Evolutionary conservation across 2,113 vertebrate species (phyloP).

Genomic region (Hypocryptadius cinnamomeus): DNA sequence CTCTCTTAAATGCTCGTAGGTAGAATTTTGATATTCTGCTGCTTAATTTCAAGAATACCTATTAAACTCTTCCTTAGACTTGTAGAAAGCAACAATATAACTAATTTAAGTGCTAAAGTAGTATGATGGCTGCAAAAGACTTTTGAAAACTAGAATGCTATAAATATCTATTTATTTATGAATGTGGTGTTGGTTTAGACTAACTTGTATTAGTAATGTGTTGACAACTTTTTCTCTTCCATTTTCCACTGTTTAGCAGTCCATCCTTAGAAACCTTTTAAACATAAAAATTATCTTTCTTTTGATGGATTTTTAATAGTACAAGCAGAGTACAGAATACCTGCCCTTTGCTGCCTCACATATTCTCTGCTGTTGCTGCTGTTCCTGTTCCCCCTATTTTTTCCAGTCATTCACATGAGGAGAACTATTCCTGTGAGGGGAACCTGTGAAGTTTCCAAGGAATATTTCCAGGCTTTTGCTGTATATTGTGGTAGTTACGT

Average conservation of each 20-base stretch:
- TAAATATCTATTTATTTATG: not conserved
- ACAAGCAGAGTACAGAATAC: not conserved
- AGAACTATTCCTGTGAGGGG: not conserved
- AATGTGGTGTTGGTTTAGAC: not conserved
- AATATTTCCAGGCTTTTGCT: not conserved
- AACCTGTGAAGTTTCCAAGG: not conserved
- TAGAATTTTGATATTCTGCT: not conserved
- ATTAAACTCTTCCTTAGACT: not conserved
- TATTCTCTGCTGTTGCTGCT: not conserved
- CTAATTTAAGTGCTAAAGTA: not conserved
- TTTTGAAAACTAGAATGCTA: not conserved
- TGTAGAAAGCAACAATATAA: not conserved
- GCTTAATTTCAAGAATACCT: not conserved
- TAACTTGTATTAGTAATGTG: not conserved
- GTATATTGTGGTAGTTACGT: not conserved
- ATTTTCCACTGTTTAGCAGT: not conserved
- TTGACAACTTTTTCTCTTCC: not conserved
- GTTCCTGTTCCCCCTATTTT: not conserved
- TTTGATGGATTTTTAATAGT: not conserved
- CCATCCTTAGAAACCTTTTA: not conserved
- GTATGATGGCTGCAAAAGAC: not conserved
- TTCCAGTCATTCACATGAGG: accelerated
- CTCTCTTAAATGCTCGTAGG: not conserved
- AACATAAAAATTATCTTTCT: not conserved
- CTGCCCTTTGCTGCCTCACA: not conserved